phyloP scores from a whole-genome alignment of 1,140 invertebrate species.

The Trissolcus basalis region DNA sequence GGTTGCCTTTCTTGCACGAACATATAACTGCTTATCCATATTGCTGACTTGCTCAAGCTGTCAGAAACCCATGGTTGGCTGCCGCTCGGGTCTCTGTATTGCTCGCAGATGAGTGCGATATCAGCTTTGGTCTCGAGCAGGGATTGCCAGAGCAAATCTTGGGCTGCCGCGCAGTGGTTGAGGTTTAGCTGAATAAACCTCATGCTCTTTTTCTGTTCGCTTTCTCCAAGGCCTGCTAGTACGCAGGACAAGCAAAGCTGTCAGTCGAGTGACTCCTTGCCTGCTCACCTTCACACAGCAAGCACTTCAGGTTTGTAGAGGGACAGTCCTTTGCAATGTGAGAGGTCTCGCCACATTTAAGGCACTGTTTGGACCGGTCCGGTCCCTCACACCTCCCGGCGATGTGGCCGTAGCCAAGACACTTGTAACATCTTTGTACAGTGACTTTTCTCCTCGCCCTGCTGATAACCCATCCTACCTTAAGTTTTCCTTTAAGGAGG shows the following conservation, averaged over 20 bases:
- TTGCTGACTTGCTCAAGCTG: neutral
- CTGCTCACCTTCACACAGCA: slow-evolving; percentile 4
- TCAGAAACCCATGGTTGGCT: slow-evolving; percentile 9
- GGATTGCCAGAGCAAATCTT: slow-evolving; percentile 10
- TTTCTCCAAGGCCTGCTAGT: neutral
- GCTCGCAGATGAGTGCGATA: slow-evolving; percentile 15
- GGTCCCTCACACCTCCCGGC: neutral
- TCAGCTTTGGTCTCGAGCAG: neutral
- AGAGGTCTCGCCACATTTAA: neutral
- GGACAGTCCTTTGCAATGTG: slow-evolving; percentile 1
- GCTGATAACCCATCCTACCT: neutral
- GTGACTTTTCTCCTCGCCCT: neutral
- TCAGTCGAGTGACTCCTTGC: neutral
- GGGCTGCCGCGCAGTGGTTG: slow-evolving; percentile 22
- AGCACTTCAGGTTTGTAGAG: neutral
- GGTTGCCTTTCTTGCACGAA: too few relatives aligned
- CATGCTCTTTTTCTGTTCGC: neutral
- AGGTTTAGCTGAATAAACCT: slow-evolving; percentile 20
- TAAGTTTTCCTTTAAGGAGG: neutral
- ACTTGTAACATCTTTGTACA: neutral
- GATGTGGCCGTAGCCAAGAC: slow-evolving; percentile 2
- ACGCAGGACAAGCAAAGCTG: slow-evolving; percentile 1
- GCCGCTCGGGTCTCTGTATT: slow-evolving; percentile 6
- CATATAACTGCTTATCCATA: neutral
- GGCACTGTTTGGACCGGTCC: slow-evolving; percentile 6